phyloP scores from a whole-genome alignment of 1,140 invertebrate genomes.

The Drosophila setifemur region DNA sequence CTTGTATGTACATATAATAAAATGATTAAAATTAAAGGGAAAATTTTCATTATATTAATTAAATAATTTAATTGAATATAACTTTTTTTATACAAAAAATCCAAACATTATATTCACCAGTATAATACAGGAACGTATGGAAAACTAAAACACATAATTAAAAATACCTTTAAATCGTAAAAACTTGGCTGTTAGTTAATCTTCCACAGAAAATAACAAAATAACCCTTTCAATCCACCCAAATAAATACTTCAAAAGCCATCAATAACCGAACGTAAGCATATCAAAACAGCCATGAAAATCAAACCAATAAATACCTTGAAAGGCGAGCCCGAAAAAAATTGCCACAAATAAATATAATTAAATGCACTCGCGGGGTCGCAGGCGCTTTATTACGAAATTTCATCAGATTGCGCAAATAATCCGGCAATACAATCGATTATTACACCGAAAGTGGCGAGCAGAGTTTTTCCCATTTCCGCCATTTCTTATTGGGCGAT shows the following conservation, averaged over 20 bases:
- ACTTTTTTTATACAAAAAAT: no score
- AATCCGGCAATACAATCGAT: conserved; percentile 43
- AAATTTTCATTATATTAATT: no score
- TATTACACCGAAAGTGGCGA: conserved; percentile 51
- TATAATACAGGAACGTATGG: no score
- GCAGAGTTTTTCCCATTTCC: conserved; percentile 59
- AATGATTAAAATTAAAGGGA: no score
- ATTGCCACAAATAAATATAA: conserved; percentile 63
- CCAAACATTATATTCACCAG: no score
- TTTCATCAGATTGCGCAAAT: conserved; percentile 52
- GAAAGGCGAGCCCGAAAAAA: conserved; percentile 28
- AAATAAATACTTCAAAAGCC: conserved; percentile 7
- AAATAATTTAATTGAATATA: no score
- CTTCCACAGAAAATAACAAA: no score
- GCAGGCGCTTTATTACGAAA: conserved; percentile 35
- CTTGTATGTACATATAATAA: no score
- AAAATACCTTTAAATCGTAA: no score
- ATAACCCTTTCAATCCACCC: background rate
- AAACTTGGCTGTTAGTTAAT: no score
- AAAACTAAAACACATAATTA: no score
- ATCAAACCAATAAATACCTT: conserved; percentile 13
- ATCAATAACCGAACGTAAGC: conserved; percentile 5
- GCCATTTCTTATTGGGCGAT: conserved; percentile 75
- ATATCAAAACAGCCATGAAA: conserved; percentile 8
- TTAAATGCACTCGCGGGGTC: conserved; percentile 49